Evolutionary conservation across 2,888 invertebrate species (phyloP), one percentile per base, ranked within the genome.

Genomic region (Phengaris alcon): DNA sequence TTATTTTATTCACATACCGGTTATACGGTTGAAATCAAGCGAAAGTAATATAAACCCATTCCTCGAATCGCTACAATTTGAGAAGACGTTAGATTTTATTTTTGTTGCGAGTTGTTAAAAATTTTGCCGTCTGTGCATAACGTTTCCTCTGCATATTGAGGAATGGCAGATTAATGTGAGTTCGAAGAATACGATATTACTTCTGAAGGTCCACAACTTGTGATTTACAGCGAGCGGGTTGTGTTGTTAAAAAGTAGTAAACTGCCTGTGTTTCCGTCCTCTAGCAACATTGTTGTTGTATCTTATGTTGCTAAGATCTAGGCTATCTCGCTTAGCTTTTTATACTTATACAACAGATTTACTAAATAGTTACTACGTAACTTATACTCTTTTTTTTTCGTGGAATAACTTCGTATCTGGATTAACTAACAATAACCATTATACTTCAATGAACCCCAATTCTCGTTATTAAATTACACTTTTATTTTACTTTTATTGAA

Each of bases 141-240:
- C 72, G 85, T 90, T 90, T 91, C 90, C 87, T 89, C 91, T 84
- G 85, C 84, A 85, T 87, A 88, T 90, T 91, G 90, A 91, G 90
- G 88, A 90, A 90, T 90, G 87, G 88, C 87, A 88, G 87, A 93
- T 91, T 92, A 92, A 93, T 93, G 92, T 80, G 87, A 86, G 87
- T 93, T 93, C 93, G 91, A 90, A 90, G 93, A 93, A 93, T 89
- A 88, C 89, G 87, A 90, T 90, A 89, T 91, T 91, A 91, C 91
- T 91, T 91, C 88, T 89, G 90, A 90, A 90, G 88, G 88, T 88
- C 89, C 88, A 88, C 88, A 87, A 85, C 84, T 84, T 81, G 84
- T 93, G 93, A 93, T 93, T 93, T 93, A 93, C 90, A 86, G 88
- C 90, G 86, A 84, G 86, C 87, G 88, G 84, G 83, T 84, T 82